These are phyloP conservation scores for Conger conger DNA, from an alignment of 2,113 vertebrate species.

Conservation along the genomic window DNA sequence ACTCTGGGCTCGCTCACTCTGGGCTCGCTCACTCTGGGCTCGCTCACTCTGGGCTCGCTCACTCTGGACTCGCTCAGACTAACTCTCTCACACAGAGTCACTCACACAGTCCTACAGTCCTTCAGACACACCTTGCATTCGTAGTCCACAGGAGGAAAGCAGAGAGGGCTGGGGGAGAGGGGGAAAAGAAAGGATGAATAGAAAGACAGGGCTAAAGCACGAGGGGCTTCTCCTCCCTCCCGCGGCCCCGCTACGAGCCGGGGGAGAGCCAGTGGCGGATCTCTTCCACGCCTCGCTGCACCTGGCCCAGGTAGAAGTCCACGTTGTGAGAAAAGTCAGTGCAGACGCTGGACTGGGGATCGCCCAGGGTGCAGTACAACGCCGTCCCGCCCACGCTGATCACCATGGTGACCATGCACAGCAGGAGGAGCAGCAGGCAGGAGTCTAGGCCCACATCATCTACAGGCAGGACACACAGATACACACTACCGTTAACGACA, in stretches of 20 bases:
- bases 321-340: constrained; percentile 88
- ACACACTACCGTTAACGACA: not conserved
- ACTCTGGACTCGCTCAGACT: constrained; percentile 3
- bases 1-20: too few species aligned
- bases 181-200: not conserved
- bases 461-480: constrained; percentile 52
- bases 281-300: constrained; percentile 79
- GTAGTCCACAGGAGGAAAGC: not conserved
- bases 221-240: not conserved
- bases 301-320: constrained; percentile 88
- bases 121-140: constrained; percentile 12
- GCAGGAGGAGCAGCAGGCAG: constrained; percentile 87
- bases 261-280: constrained; percentile 82
- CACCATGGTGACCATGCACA: constrained; percentile 92
- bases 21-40: too few species aligned
- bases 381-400: constrained; percentile 95
- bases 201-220: not conserved
- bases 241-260: constrained; percentile 66
- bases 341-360: constrained; percentile 88
- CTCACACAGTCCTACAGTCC: too few species aligned
- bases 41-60: too few species aligned
- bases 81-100: not conserved
- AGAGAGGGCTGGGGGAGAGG: not conserved
- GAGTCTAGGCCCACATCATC: constrained; percentile 89
- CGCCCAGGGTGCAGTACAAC: constrained; percentile 90